A percentile compares a stretch with the other conserved stretches of the same genome.
Evolutionary conservation across 2,113 vertebrate species (phyloP).

Genomic region (Actenoides hombroni): DNA sequence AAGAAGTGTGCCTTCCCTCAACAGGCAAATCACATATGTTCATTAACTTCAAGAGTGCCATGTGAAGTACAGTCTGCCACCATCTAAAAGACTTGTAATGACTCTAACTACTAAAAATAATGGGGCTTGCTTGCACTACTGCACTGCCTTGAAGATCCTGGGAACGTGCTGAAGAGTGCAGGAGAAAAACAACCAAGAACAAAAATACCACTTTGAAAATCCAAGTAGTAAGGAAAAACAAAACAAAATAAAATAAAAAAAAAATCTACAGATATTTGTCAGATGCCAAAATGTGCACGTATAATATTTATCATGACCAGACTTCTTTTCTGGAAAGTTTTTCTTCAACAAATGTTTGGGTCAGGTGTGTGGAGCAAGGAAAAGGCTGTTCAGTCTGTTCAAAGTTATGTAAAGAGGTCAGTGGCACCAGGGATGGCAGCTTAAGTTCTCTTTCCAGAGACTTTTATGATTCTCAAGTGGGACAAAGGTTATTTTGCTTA

Average conservation of each 20-base stretch:
- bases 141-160: neutral
- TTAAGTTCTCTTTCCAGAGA: neutral
- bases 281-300: neutral
- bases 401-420: neutral
- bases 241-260: too few species aligned
- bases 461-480: neutral
- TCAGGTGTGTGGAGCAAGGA: neutral
- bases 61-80: conserved; percentile 65
- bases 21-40: conserved; percentile 72
- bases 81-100: conserved; percentile 55
- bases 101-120: conserved; percentile 51
- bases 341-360: neutral
- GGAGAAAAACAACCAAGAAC: neutral
- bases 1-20: conserved; percentile 65
- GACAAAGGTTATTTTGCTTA: neutral
- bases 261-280: neutral
- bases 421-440: rapidly evolving
- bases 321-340: neutral
- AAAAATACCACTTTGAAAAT: neutral
- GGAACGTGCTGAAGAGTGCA: neutral
- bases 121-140: neutral
- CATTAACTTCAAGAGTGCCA: conserved; percentile 68
- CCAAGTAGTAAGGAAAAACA: neutral
- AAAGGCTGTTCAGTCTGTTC: neutral
- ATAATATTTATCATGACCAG: neutral